Base-by-base conservation (phyloP, 23 tunicate species). In the Ciona savignyi region DNA sequence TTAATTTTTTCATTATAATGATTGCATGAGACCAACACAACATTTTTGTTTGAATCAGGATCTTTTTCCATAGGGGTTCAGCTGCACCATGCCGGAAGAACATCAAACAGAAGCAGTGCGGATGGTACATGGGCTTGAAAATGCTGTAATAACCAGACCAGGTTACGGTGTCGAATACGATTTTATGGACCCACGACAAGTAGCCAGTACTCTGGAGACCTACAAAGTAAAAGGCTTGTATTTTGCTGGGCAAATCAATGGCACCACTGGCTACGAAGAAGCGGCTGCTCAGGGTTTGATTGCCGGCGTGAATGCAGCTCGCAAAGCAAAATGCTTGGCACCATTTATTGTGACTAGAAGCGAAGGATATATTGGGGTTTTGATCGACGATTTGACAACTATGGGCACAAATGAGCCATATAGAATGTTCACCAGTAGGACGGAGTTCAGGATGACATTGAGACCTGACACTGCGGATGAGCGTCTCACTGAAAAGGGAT, bases 211-310 rank as follows among this genome's bases (percentile, higher is more conserved):
- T 32, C 77, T 91, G 64, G 91, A 91, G 67, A 91, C 97, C 1
- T 80, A 80, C 64, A 70, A 66, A 60, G 89, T 91, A 2, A 62
- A 49, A 4, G 85, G 86, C 2, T 69, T 91, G 42, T 91, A 73
- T 71, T 85, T 91, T 65, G 97, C 97, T 35, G 97, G 97, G 0
- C 97, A 91, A 72, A 91, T 91, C 27, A 91, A 91, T 42, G 97
- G 97, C 3, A 91, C 97, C n/a, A 91, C 97, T 20, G 97, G 97
- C 1, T 91, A 91, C 68, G 97, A 91, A 61, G 97, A 91, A 71
- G 97, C 97, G 1, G 97, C 97, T 4, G 97, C 97, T 11, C 97
- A 91, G 66, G 97, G 97, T 6, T 35, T 91, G 2, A 77, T 91
- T 34, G 97, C 97, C 2, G 97, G 97, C 1, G 60, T 91, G 20